Evolutionary conservation across 1,140 invertebrate species (phyloP).

Genomic region (Mercenaria mercenaria): DNA sequence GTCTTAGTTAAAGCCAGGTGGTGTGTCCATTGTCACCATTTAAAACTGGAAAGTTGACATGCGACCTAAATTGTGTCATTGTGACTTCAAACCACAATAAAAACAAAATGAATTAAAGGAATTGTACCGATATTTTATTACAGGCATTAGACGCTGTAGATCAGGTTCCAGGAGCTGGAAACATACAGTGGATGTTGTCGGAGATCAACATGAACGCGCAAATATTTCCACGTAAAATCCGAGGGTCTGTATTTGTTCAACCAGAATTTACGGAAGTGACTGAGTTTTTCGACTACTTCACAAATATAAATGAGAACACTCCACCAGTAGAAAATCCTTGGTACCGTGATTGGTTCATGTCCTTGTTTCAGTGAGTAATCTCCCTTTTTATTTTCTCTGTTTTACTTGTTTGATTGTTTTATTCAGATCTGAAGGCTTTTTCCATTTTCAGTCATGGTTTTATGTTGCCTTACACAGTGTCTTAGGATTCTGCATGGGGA

Average conservation of each 20-base stretch:
- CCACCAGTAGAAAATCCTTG: constrained; percentile 83
- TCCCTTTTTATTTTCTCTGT: not conserved
- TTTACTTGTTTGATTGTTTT: too few species aligned
- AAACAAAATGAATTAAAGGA: too few species aligned
- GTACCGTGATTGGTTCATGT: constrained; percentile 86
- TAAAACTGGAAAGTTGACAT: too few species aligned
- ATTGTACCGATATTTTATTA: too few species aligned
- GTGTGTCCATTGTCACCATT: too few species aligned
- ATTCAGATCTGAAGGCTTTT: not conserved
- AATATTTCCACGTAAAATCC: constrained; percentile 70
- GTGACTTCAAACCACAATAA: too few species aligned
- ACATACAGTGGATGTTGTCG: constrained; percentile 78
- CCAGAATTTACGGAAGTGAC: constrained; percentile 67
- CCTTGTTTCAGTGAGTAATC: constrained; percentile 52
- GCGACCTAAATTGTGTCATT: too few species aligned
- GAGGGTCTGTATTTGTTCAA: constrained; percentile 75
- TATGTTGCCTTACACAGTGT: too few species aligned
- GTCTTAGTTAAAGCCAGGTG: too few species aligned
- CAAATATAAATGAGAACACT: constrained; percentile 72
- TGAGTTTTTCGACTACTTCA: constrained; percentile 82
- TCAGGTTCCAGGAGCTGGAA: constrained; percentile 36
- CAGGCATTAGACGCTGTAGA: constrained; percentile 50
- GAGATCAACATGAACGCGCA: constrained; percentile 71
- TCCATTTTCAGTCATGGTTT: too few species aligned
- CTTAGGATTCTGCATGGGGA: too few species aligned